Evolutionary conservation across 2,113 vertebrate species (phyloP).

Genomic region (Pseudorhombus dupliciocellatus): DNA sequence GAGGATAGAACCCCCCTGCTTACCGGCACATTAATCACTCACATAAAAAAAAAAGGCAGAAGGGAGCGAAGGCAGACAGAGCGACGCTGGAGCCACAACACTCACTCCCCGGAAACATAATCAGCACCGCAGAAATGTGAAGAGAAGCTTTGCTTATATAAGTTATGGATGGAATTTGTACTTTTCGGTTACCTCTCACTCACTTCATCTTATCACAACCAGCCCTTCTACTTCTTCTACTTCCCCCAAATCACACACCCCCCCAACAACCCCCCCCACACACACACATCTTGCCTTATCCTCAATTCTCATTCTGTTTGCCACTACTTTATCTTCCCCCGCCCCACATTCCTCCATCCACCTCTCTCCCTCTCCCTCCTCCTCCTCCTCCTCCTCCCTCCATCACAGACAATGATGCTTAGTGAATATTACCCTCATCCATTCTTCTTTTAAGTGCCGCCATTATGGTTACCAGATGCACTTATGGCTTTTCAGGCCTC

Average conservation of each 20-base stretch:
- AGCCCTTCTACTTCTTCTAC: not conserved
- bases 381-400: constrained; percentile 17
- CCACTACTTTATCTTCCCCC: not conserved
- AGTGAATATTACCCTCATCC: constrained; percentile 65
- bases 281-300: not conserved
- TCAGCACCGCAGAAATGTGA: not conserved
- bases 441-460: constrained; percentile 78
- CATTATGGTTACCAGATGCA: constrained; percentile 80
- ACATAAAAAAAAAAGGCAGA: constrained; percentile 47
- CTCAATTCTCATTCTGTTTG: not conserved
- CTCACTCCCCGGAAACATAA: constrained; percentile 13
- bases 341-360: constrained; percentile 27
- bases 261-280: not conserved
- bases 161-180: not conserved
- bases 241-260: constrained; percentile 1
- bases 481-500: constrained; percentile 76
- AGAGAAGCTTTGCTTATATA: not conserved
- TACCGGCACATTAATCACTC: constrained; percentile 78
- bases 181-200: constrained; percentile 3
- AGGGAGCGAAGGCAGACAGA: constrained; percentile 40
- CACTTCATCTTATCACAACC: constrained; percentile 18
- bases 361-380: too few species aligned
- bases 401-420: constrained; percentile 61
- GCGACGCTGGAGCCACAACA: constrained; percentile 46
- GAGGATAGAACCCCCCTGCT: constrained; percentile 29